A percentile compares a stretch with the other conserved stretches of the same genome.
phyloP scores from a whole-genome alignment of 2,797 vertebrate species.

The Channallabes apus region DNA sequence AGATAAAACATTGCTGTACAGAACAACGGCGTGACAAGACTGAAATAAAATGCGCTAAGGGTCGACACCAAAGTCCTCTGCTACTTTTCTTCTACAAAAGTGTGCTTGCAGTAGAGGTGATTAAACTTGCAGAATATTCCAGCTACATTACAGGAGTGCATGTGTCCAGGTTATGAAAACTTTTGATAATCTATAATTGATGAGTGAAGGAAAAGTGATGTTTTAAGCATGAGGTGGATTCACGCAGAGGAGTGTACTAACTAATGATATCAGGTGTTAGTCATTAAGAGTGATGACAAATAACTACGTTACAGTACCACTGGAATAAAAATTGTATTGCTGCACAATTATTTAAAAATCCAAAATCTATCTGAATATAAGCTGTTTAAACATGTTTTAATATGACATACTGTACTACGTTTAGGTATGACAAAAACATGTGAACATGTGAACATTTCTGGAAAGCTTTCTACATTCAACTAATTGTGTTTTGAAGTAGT shows the following conservation, averaged over 20 bases:
- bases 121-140: neutral
- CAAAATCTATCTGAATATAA: too few species aligned
- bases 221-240: neutral
- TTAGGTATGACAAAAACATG: too few species aligned
- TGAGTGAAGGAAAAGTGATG: neutral
- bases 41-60: slow-evolving; percentile 32
- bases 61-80: slow-evolving; percentile 26
- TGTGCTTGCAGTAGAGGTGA: neutral
- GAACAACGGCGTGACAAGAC: slow-evolving; percentile 22
- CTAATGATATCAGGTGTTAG: neutral
- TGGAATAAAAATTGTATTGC: neutral
- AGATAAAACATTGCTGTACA: slow-evolving; percentile 45
- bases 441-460: too few species aligned
- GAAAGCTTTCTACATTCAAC: too few species aligned
- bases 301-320: neutral
- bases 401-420: too few species aligned
- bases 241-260: neutral
- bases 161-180: neutral
- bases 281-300: neutral
- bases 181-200: neutral
- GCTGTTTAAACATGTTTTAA: too few species aligned
- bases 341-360: too few species aligned
- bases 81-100: slow-evolving; percentile 21
- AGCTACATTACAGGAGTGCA: neutral
- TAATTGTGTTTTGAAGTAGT: too few species aligned